Evolutionary conservation across 2,113 vertebrate genomes (phyloP).

Genomic region (Micronisus gabar): DNA sequence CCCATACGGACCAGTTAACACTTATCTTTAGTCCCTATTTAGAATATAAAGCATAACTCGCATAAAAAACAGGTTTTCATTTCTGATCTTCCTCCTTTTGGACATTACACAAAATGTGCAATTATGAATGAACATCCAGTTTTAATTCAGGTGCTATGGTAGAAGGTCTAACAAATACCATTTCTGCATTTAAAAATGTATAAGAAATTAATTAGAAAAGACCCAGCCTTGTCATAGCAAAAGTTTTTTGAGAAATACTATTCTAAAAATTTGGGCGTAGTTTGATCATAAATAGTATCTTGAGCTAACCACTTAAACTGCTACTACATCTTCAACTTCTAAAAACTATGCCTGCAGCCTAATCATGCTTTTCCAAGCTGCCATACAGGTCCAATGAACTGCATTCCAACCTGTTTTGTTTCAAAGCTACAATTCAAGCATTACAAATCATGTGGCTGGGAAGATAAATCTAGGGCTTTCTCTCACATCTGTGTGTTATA

Average conservation of each 20-base stretch:
- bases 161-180: not conserved
- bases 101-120: not conserved
- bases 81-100: not conserved
- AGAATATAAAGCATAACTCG: not conserved
- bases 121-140: not conserved
- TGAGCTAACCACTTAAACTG: not conserved
- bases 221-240: too few species aligned
- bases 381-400: not conserved
- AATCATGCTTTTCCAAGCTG: not conserved
- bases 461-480: not conserved
- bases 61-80: not conserved
- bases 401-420: not conserved
- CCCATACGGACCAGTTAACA: not conserved
- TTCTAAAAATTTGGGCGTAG: not conserved
- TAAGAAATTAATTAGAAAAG: not conserved
- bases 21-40: not conserved
- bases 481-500: not conserved
- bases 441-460: not conserved
- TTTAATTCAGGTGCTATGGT: not conserved
- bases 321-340: not conserved
- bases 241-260: not conserved
- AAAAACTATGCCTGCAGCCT: not conserved
- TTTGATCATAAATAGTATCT: not conserved
- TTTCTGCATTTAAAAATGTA: not conserved
- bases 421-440: not conserved